phyloP scores from a whole-genome alignment of 1,140 invertebrate species.

The Drosophila azteca region DNA sequence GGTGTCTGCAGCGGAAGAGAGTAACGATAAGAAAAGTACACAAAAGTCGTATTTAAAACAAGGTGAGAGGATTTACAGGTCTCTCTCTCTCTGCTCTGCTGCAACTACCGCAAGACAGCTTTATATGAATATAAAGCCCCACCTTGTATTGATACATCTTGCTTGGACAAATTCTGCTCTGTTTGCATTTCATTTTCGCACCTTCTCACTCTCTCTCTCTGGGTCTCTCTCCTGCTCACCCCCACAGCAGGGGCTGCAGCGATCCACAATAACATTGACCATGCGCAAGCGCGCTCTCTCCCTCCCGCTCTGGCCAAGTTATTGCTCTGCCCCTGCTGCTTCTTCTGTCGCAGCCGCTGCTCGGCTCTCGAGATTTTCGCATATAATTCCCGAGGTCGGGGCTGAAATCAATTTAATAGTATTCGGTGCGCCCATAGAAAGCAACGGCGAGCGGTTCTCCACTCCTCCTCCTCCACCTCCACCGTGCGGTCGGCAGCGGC shows the following conservation, averaged over 20 bases:
- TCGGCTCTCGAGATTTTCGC: conserved; percentile 59
- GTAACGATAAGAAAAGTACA: conserved; percentile 15
- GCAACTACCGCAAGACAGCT: too few relatives aligned
- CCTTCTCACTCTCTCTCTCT: conserved; percentile 23
- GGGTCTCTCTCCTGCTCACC: background rate
- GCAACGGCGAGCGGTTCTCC: conserved; percentile 50
- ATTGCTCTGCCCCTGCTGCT: conserved; percentile 6
- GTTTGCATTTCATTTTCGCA: conserved; percentile 43
- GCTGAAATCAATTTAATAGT: conserved; percentile 69
- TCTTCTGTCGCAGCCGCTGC: background rate
- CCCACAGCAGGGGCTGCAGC: conserved; percentile 2
- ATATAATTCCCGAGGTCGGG: conserved; percentile 77
- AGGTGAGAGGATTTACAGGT: too few relatives aligned
- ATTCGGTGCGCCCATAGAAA: conserved; percentile 73
- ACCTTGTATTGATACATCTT: background rate
- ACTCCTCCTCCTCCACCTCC: conserved; percentile 23
- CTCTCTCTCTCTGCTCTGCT: too few relatives aligned
- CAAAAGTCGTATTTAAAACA: too few relatives aligned
- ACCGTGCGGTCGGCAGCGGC: conserved; percentile 35
- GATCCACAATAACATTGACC: conserved; percentile 18
- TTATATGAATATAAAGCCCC: background rate
- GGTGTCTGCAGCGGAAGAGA: conserved; percentile 5
- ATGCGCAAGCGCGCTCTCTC: conserved; percentile 40
- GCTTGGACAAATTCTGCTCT: background rate
- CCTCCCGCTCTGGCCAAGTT: conserved; percentile 1